Conservation (phyloP, 2,797 vertebrate species). For the Carcharodon carcharias region DNA sequence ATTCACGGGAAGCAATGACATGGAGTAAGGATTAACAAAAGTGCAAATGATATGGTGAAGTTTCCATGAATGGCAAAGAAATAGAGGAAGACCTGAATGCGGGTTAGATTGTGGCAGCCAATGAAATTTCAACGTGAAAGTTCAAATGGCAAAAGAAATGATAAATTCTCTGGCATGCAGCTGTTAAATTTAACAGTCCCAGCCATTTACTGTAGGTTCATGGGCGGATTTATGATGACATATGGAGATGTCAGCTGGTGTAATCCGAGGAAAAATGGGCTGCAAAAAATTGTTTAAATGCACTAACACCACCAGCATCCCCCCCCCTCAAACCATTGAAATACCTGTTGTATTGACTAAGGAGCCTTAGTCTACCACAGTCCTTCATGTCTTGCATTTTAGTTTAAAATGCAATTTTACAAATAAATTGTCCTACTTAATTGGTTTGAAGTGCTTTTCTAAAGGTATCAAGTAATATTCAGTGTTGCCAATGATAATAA, state of each 20-base stretch:
- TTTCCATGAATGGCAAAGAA: neutral
- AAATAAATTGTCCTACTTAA: neutral
- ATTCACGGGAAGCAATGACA: neutral
- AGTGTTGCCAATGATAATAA: neutral
- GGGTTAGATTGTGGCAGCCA: neutral
- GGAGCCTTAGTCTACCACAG: neutral
- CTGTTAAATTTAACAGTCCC: conserved; percentile 30
- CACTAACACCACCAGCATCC: neutral
- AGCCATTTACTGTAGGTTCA: conserved; percentile 9
- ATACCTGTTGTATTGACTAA: neutral
- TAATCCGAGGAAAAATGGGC: conserved; percentile 11
- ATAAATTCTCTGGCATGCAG: conserved; percentile 26
- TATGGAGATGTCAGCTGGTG: conserved; percentile 22
- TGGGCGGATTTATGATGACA: conserved; percentile 14
- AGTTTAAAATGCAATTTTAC: neutral
- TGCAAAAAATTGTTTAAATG: conserved; percentile 15
- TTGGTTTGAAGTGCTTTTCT: neutral
- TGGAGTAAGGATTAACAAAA: neutral
- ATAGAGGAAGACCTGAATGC: conserved; percentile 3
- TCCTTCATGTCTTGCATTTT: neutral
- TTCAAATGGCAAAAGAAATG: conserved; percentile 17
- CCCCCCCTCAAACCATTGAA: neutral
- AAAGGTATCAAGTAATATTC: neutral
- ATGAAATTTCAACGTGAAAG: conserved; percentile 16
- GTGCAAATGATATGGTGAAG: neutral